Base-by-base conservation (phyloP, 2,888 invertebrate species). In the Plagodis pulveraria region DNA sequence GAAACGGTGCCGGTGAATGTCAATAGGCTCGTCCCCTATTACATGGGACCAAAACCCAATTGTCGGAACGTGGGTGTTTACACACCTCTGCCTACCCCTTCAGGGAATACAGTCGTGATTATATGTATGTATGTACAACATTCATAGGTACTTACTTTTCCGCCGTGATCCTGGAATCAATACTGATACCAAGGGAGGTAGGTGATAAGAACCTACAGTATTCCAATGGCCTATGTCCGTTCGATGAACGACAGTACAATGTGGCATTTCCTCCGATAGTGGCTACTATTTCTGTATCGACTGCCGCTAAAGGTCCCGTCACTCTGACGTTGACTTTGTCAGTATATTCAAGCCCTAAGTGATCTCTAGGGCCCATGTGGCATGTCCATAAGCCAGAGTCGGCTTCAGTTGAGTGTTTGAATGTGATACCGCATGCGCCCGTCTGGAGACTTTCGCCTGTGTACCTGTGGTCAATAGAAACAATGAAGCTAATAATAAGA, bases 121-220 rank as follows among this genome's bases (percentile, higher is more conserved):
- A n/a, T n/a, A n/a, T n/a, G n/a, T n/a, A n/a, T n/a, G n/a, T n/a
- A 40, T 10, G 9, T 10, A 40, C 5, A 40, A 40, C 36, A 6
- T 45, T 46, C 11, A 41, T 49, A 32, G 9, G 6, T 42, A 82
- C 87, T 86, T 75, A 93, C 93, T 81, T 85, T 0, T 85, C 77
- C 35, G 72, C 62, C 0, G 84, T 87, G 5, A 93, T 74, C 2
- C 83, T 68, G 5, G 87, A 78, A 73, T 91, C 89, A 0, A 94
- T 65, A 51, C 78, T 84, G 41, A 93, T 81, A 0, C 93, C 93
- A 22, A 86, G 51, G 41, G 67, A 79, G 33, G 56, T 74, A 0
- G 93, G 93, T 5, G 86, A 68, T 41, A 88, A 70, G 66, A 93
- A 93, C 64, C 93, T 78, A 62, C 94, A 94, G 63, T 94, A 93